A percentile compares a stretch with the other conserved stretches of the same genome.
Evolutionary conservation across 2,888 invertebrate species (phyloP).

Genomic region (Acrocyrtus sp.): DNA sequence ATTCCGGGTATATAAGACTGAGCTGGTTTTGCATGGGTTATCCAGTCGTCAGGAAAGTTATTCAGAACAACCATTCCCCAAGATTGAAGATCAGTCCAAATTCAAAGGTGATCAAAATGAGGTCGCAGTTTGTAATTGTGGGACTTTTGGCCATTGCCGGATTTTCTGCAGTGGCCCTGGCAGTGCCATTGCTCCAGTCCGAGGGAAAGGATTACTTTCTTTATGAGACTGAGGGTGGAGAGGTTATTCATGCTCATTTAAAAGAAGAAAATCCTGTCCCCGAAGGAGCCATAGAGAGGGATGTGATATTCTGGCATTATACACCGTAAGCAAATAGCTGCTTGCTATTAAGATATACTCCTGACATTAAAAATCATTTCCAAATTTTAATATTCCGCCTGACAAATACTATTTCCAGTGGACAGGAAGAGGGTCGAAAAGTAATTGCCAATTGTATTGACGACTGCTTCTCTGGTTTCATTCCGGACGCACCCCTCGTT

Average conservation of each 20-base stretch:
- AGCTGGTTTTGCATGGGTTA: too few species aligned
- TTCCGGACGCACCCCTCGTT: constrained; percentile 48
- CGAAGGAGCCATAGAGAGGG: constrained; percentile 40
- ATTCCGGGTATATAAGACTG: too few species aligned
- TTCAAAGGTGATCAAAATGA: constrained; percentile 18
- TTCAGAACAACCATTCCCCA: too few species aligned
- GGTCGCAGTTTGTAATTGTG: constrained; percentile 14
- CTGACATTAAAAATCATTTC: too few species aligned
- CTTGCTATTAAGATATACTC: too few species aligned
- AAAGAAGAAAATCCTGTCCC: constrained; percentile 47
- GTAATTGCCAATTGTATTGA: not conserved
- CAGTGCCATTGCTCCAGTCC: too few species aligned
- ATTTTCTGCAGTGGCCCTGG: too few species aligned
- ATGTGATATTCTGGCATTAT: constrained; percentile 54
- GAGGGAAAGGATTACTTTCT: constrained; percentile 58
- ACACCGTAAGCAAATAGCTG: not conserved
- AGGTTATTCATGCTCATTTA: constrained; percentile 54
- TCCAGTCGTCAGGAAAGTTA: too few species aligned
- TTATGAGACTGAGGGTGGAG: constrained; percentile 54
- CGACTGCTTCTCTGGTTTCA: constrained; percentile 16
- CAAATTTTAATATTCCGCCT: too few species aligned
- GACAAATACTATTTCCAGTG: too few species aligned
- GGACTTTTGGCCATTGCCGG: constrained; percentile 12
- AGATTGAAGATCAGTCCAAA: too few species aligned
- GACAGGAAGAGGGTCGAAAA: too few species aligned